Evolutionary conservation across 2,113 vertebrate genomes (phyloP), one percentile per base, ranked within the genome.

Genomic region (Pachycephala philippinensis): DNA sequence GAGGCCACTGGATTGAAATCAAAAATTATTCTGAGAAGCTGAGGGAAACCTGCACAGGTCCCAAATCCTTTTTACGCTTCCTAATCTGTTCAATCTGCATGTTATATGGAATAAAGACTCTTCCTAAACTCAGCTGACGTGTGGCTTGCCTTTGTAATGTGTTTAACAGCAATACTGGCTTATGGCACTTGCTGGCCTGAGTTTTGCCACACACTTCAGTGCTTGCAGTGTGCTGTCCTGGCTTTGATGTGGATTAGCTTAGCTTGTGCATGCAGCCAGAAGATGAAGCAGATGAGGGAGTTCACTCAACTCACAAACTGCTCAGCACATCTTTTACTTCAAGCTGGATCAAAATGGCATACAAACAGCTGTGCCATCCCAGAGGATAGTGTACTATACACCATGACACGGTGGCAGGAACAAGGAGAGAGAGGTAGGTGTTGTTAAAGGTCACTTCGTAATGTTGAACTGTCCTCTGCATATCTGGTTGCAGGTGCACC

Each of bases 31-130:
- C 61, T 63, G 49, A 69, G n/a, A 82, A 83, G 37, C 3, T 3
- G 1, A 24, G 22, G 44, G 37, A 89, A 82, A 45, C 22, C 45
- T 75, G 54, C 19, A 45, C 3, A 64, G 47, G 21, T 45, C 78
- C 27, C 0, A 0, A 70, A 74, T 49, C n/a, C 59, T 86, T 90
- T 28, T 86, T 50, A 68, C 0, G 1, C 15, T 72, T 87, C n/a
- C 20, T 78, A 45, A 88, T 77, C 50, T 74, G 39, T 80, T 75
- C 35, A 54, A 16, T 70, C 19, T 82, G 44, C 27, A 21, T 49
- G 10, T 39, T 47, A 59, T 3, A 63, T 1, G 1, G 44, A 81
- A 71, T 59, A 89, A 82, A 37, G 27, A 54, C 22, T 70, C 59
- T 13, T 53, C 15, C 52, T 64, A 71, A 61, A 61, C 31, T 76